Base-by-base conservation (phyloP, 2,888 invertebrate species). In the Drosophila incognita region DNA sequence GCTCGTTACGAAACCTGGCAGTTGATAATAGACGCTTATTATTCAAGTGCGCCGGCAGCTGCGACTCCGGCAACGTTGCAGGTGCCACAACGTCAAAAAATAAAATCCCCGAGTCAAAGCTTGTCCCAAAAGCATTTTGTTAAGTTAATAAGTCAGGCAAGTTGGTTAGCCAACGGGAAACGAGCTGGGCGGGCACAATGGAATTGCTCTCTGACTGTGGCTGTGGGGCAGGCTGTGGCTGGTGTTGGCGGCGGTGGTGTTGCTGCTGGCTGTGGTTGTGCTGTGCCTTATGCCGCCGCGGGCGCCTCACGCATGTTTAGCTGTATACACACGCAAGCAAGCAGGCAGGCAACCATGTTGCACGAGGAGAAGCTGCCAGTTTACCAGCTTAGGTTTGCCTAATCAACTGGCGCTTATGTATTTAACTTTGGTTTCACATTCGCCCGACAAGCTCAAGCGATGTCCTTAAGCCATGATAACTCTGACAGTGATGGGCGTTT, bases 341-440 rank as follows among this genome's bases (percentile, higher is more conserved):
- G 46, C 35, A 35, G 27, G 27, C 27, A 2, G 13, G 18, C 38
- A 46, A 24, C 46, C 46, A 24, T 66, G 46, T 36, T 62, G 18
- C 54, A 54, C 38, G 29, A 15, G 57, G 24, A 49, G 13, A 31
- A 24, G 53, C 46, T 67, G 53, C 31, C 42, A 49, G 33, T 51
- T 24, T 35, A 35, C 31, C 31, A n/a, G 21, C 21, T 53, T 27
- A 51, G 59, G 59, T 49, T 33, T 27, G 77, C 87, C 88, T 83
- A 88, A 88, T 88, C 86, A 84, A 86, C 86, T 88, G 86, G 38
- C 83, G 89, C 81, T 84, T 87, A 87, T 87, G 85, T 85, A 82
- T 82, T 87, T 83, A 87, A 79, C 83, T 83, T 85, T 85, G 83
- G 85, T 83, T 76, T 79, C 87, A 69, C 79, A 87, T 83, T 79